phyloP scores from a whole-genome alignment of 2,888 invertebrate genomes.

The Drosophila anceps region DNA sequence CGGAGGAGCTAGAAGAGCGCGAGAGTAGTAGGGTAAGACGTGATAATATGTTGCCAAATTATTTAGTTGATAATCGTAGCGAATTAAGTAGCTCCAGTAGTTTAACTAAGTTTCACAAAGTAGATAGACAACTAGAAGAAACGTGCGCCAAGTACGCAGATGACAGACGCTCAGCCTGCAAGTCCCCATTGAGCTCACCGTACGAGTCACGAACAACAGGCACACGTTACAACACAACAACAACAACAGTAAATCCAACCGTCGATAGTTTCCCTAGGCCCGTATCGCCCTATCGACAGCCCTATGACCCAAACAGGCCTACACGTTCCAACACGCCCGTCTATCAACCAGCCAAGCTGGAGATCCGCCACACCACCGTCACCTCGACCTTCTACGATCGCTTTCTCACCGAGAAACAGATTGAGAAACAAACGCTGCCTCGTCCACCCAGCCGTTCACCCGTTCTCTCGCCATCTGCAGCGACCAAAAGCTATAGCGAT shows the following conservation, averaged over 20 bases:
- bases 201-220: slow-evolving; percentile 69
- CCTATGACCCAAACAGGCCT: slow-evolving; percentile 62
- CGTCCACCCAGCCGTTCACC: slow-evolving; percentile 81
- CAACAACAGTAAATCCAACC: slow-evolving; percentile 39
- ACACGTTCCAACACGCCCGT: slow-evolving; percentile 74
- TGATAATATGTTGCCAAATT: slow-evolving; percentile 84
- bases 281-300: slow-evolving; percentile 79
- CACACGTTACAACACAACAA: slow-evolving; percentile 61
- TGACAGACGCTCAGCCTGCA: slow-evolving; percentile 78
- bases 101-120: slow-evolving; percentile 85
- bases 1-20: slow-evolving; percentile 84
- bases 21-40: slow-evolving; percentile 85
- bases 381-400: slow-evolving; percentile 85
- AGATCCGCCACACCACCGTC: slow-evolving; percentile 85
- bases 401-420: slow-evolving; percentile 84
- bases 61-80: slow-evolving; percentile 82
- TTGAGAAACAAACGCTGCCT: slow-evolving; percentile 80
- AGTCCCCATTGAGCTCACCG: slow-evolving; percentile 79
- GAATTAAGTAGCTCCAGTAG: slow-evolving; percentile 82
- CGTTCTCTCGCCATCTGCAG: slow-evolving; percentile 77
- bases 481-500: slow-evolving; percentile 78
- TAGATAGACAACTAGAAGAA: slow-evolving; percentile 85
- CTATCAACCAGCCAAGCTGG: slow-evolving; percentile 83
- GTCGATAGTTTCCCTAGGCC: slow-evolving; percentile 65
- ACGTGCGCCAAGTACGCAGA: slow-evolving; percentile 79